A percentile compares a stretch with the other conserved stretches of the same genome.
These are phyloP conservation scores for Drosophila leonis DNA, from an alignment of 2,888 invertebrate genomes.

Conservation along the genomic window DNA sequence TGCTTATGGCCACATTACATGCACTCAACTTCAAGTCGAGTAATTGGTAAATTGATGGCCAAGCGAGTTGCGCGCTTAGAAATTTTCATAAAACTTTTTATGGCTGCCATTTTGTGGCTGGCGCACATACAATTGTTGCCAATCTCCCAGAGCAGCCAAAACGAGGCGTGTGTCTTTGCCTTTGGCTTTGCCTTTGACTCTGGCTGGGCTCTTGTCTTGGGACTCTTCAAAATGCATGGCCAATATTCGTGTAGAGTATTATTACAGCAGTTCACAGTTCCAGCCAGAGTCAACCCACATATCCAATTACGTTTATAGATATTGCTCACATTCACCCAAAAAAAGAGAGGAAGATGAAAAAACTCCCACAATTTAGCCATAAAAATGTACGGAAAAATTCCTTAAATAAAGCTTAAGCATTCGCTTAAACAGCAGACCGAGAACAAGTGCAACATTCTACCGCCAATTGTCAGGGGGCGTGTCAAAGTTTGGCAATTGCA, in stretches of 20 bases:
- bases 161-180: conserved; percentile 47
- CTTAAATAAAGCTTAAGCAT: conserved; percentile 65
- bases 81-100: conserved; percentile 82
- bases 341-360: conserved; percentile 14
- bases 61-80: conserved; percentile 59
- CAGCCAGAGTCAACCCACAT: conserved; percentile 60
- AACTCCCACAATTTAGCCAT: conserved; percentile 71
- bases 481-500: conserved; percentile 9
- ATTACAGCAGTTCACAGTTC: conserved; percentile 45
- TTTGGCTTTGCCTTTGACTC: background rate
- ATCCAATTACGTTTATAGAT: conserved; percentile 82
- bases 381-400: conserved; percentile 59
- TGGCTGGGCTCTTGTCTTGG: background rate
- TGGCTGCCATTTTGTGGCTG: conserved; percentile 79
- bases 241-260: conserved; percentile 28
- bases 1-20: conserved; percentile 48
- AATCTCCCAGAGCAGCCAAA: conserved; percentile 62
- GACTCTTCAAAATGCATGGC: conserved; percentile 37
- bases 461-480: conserved; percentile 30
- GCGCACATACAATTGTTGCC: conserved; percentile 77
- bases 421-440: conserved; percentile 16
- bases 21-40: conserved; percentile 64
- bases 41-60: conserved; percentile 78
- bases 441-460: conserved; percentile 61
- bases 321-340: conserved; percentile 67